phyloP scores from a whole-genome alignment of 2,888 invertebrate species.

The Ophion costatus region DNA sequence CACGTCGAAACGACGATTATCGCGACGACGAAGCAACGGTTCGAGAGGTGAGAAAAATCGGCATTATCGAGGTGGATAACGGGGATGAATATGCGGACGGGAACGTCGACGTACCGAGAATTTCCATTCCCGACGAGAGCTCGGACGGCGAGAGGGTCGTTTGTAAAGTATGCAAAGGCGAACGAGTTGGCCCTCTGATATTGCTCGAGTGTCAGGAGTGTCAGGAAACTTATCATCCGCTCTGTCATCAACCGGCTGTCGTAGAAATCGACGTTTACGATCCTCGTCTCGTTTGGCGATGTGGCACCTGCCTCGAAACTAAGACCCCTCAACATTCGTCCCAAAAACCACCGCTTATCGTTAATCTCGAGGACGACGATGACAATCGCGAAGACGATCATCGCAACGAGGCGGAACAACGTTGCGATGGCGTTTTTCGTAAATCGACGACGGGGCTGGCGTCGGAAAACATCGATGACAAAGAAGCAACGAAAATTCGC shows the following conservation, averaged over 20 bases:
- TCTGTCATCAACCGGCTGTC: constrained; percentile 77
- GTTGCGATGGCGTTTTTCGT: constrained; percentile 7
- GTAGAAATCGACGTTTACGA: constrained; percentile 75
- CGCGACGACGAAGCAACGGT: not conserved
- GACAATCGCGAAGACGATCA: constrained; percentile 10
- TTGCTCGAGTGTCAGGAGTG: constrained; percentile 78
- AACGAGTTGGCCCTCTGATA: constrained; percentile 76
- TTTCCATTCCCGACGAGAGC: constrained; percentile 78
- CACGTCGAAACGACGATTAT: too few species aligned
- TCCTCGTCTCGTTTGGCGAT: constrained; percentile 77
- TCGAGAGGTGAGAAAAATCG: constrained; percentile 20
- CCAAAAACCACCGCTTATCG: not conserved
- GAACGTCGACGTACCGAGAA: constrained; percentile 74
- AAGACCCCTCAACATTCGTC: not conserved
- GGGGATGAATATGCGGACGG: constrained; percentile 59
- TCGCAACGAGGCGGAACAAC: not conserved
- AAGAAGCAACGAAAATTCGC: constrained; percentile 6
- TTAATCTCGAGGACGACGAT: constrained; percentile 24
- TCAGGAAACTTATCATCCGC: constrained; percentile 77
- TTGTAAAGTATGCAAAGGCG: constrained; percentile 76
- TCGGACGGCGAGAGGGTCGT: constrained; percentile 70
- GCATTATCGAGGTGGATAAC: not conserved
- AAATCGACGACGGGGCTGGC: constrained; percentile 7
- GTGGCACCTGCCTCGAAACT: constrained; percentile 67
- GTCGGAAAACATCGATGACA: constrained; percentile 21